A percentile compares a stretch with the other conserved stretches of the same genome.
Evolutionary conservation across 2,113 vertebrate genomes (phyloP).

Genomic region (Cynoglossus semilaevis): DNA sequence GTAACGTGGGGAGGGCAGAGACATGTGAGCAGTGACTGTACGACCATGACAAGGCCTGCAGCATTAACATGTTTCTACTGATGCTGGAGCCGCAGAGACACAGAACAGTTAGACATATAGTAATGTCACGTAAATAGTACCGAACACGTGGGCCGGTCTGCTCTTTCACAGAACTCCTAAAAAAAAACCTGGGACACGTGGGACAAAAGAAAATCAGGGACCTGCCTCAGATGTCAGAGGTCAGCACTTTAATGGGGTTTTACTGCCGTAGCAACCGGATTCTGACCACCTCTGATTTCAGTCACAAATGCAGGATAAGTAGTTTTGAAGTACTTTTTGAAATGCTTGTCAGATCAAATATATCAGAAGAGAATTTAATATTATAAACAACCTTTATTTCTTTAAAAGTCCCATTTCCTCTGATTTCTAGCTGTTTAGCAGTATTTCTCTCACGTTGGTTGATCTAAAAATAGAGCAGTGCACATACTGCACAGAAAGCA

Average conservation of each 20-base stretch:
- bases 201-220: constrained; percentile 56
- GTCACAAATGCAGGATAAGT: too few species aligned
- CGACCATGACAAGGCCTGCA: constrained; percentile 42
- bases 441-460: background rate
- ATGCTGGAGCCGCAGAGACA: constrained; percentile 55
- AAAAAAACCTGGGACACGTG: constrained; percentile 39
- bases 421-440: constrained; percentile 27
- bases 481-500: constrained; percentile 45
- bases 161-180: constrained; percentile 42
- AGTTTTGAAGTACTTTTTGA: too few species aligned
- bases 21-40: constrained; percentile 24
- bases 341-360: too few species aligned
- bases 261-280: constrained; percentile 9
- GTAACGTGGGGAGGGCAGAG: constrained; percentile 30
- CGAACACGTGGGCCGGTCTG: constrained; percentile 23
- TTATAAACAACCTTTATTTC: too few species aligned
- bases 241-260: constrained; percentile 40
- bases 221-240: constrained; percentile 41
- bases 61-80: constrained; percentile 63
- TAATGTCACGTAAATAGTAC: constrained; percentile 41
- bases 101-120: constrained; percentile 21
- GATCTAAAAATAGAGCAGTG: too few species aligned
- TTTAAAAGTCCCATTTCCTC: too few species aligned
- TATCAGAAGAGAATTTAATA: too few species aligned
- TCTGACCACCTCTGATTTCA: background rate